These are phyloP conservation scores for Channa maculata DNA, from an alignment of 2,113 vertebrate genomes.

Conservation along the genomic window DNA sequence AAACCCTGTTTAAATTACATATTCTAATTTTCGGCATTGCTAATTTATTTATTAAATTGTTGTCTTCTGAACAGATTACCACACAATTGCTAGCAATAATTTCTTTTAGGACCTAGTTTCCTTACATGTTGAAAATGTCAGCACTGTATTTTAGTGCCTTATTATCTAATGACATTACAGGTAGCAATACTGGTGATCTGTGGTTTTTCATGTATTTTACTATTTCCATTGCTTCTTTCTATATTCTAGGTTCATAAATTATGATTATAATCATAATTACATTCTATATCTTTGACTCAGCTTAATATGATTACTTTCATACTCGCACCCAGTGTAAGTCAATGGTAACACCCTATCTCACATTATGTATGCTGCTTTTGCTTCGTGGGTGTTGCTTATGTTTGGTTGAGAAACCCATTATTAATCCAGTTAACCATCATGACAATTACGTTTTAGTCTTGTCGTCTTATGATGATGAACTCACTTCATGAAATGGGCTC, in stretches of 20 bases:
- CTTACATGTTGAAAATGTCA: too few relatives aligned
- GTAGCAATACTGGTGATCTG: background rate
- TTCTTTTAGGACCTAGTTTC: too few relatives aligned
- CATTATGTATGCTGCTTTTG: conserved; percentile 28
- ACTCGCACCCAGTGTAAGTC: background rate
- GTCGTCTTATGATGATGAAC: conserved; percentile 56
- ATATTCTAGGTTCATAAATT: background rate
- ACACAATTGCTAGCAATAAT: too few relatives aligned
- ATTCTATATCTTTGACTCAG: conserved; percentile 10
- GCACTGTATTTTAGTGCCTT: too few relatives aligned
- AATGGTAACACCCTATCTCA: conserved; percentile 19
- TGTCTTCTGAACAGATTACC: too few relatives aligned
- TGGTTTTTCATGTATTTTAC: background rate
- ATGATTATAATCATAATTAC: background rate
- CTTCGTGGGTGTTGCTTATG: conserved; percentile 32
- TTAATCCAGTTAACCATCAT: conserved; percentile 51
- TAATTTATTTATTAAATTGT: too few relatives aligned
- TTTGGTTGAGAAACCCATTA: conserved; percentile 41
- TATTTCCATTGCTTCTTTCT: background rate
- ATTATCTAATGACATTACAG: too few relatives aligned
- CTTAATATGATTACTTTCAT: background rate
- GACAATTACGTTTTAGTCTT: conserved; percentile 53
- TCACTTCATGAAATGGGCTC: conserved; percentile 51
- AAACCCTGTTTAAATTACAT: too few relatives aligned
- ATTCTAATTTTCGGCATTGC: too few relatives aligned